A percentile compares a stretch with the other conserved stretches of the same genome.
Evolutionary conservation across 1,140 invertebrate genomes (phyloP).

Genomic region (Drosophila azteca): DNA sequence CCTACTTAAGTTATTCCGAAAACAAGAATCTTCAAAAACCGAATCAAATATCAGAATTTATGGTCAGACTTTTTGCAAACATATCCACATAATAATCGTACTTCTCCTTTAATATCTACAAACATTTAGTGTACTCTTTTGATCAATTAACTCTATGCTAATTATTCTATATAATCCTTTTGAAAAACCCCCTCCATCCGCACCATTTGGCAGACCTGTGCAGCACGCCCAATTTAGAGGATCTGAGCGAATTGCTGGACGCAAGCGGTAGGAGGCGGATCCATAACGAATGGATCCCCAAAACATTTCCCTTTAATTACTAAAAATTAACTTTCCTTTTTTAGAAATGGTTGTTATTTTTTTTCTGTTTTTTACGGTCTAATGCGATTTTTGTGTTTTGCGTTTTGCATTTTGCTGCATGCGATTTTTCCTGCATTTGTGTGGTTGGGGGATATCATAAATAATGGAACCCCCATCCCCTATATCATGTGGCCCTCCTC

Average conservation of each 20-base stretch:
- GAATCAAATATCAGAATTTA: no score
- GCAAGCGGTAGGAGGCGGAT: constrained; percentile 71
- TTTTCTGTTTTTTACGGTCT: constrained; percentile 9
- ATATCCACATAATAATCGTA: no score
- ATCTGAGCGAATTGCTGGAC: constrained; percentile 75
- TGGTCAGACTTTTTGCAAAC: no score
- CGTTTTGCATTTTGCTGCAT: constrained; percentile 42
- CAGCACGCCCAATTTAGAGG: constrained; percentile 72
- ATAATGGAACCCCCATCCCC: constrained; percentile 3
- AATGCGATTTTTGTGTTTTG: constrained; percentile 33
- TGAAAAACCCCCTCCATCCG: not conserved
- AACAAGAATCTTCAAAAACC: no score
- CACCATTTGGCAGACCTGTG: constrained; percentile 58
- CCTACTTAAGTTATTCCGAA: no score
- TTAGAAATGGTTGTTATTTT: constrained; percentile 8
- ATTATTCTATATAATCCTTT: constrained; percentile 22
- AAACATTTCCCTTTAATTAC: constrained; percentile 8
- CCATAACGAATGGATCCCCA: constrained; percentile 18
- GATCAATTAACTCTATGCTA: not conserved
- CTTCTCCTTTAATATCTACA: no score
- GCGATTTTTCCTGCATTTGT: constrained; percentile 69
- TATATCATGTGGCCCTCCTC: constrained; percentile 7
- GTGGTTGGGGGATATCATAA: constrained; percentile 17
- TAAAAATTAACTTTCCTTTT: constrained; percentile 21
- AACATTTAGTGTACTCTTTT: no score